These are phyloP conservation scores for Branchinecta lynchi DNA, from an alignment of 1,140 invertebrate species.

Conservation along the genomic window DNA sequence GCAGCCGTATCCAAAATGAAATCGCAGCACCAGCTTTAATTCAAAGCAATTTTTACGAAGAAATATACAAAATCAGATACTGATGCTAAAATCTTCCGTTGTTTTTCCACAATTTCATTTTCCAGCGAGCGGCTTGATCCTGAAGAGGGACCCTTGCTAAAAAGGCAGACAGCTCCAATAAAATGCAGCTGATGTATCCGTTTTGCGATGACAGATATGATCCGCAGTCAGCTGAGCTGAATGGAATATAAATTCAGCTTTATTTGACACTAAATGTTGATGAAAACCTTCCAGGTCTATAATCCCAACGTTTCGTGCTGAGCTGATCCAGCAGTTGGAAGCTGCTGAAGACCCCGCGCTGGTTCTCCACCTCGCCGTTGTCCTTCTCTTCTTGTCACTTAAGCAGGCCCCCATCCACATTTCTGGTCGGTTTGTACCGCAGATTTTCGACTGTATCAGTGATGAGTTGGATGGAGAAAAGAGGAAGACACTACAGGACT, in stretches of 20 bases:
- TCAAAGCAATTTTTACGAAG: too few species aligned
- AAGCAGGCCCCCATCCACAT: constrained; percentile 71
- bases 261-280: constrained; percentile 13
- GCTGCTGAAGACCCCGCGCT: constrained; percentile 54
- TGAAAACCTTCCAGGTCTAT: constrained; percentile 34
- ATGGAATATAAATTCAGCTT: neutral
- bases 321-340: constrained; percentile 56
- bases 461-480: constrained; percentile 46
- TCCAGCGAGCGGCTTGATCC: too few species aligned
- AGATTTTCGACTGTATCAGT: constrained; percentile 55
- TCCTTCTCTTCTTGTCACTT: constrained; percentile 62
- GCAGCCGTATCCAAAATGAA: too few species aligned
- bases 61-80: too few species aligned
- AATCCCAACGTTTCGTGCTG: constrained; percentile 58
- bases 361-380: constrained; percentile 58
- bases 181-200: too few species aligned
- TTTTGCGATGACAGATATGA: too few species aligned
- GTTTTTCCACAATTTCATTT: too few species aligned
- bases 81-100: too few species aligned
- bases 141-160: too few species aligned
- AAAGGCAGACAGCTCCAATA: too few species aligned
- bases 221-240: neutral
- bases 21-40: too few species aligned
- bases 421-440: constrained; percentile 74
- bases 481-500: constrained; percentile 43